phyloP scores from a whole-genome alignment of 2,888 invertebrate species.

The Melangyna quadrimaculata region DNA sequence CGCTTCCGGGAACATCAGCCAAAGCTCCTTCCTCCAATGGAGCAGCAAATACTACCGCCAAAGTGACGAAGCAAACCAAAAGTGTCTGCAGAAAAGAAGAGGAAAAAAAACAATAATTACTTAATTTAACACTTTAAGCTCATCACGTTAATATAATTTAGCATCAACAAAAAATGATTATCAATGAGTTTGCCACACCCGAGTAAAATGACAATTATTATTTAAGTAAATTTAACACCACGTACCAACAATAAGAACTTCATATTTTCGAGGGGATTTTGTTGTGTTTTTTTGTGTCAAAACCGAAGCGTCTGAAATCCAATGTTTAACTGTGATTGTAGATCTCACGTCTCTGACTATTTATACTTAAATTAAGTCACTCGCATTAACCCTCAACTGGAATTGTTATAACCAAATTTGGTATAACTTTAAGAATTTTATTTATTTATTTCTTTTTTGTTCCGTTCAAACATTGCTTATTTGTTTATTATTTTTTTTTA shows the following conservation, averaged over 20 bases:
- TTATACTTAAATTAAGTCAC: constrained; percentile 47
- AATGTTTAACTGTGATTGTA: constrained; percentile 50
- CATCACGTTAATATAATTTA: background rate
- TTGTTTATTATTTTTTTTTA: background rate
- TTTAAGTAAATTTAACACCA: constrained; percentile 22
- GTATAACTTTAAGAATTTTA: constrained; percentile 45
- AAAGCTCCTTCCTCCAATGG: constrained; percentile 58
- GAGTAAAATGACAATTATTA: constrained; percentile 11
- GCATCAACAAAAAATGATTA: background rate
- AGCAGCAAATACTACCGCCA: constrained; percentile 50
- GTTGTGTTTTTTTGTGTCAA: constrained; percentile 17
- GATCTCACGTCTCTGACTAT: constrained; percentile 40
- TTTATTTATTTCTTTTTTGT: constrained; percentile 10
- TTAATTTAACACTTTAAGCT: constrained; percentile 11
- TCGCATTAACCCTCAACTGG: constrained; percentile 48
- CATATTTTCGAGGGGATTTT: constrained; percentile 32
- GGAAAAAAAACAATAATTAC: background rate
- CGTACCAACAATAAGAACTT: constrained; percentile 66
- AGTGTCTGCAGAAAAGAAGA: constrained; percentile 48
- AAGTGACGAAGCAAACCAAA: constrained; percentile 48
- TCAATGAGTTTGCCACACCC: constrained; percentile 5
- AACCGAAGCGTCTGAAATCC: constrained; percentile 54
- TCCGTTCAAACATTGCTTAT: constrained; percentile 16
- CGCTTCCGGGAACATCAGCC: constrained; percentile 46
- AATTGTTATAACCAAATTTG: constrained; percentile 20